phyloP scores from a whole-genome alignment of 2,888 invertebrate species.

The Cacoxenus indagator region DNA sequence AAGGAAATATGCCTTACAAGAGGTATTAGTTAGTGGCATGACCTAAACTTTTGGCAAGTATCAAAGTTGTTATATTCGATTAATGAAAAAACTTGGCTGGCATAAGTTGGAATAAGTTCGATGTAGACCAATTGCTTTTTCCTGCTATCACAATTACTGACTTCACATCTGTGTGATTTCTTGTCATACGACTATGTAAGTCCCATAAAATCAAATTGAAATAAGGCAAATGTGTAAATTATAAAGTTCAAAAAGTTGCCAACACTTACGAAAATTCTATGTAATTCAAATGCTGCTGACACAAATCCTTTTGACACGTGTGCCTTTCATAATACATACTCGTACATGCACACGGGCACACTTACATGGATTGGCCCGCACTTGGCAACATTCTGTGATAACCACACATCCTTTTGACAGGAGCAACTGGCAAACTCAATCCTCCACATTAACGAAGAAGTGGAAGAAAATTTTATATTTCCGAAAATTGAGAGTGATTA shows the following conservation, averaged over 20 bases:
- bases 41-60: no score
- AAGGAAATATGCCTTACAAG: no score
- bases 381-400: constrained; percentile 47
- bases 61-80: no score
- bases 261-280: constrained; percentile 60
- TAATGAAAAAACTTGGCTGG: no score
- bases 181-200: no score
- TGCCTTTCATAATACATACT: constrained; percentile 51
- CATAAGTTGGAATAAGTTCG: no score
- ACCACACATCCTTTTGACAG: constrained; percentile 57
- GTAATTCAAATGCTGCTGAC: not conserved
- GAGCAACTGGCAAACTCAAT: constrained; percentile 22
- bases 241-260: constrained; percentile 52
- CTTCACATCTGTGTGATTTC: no score
- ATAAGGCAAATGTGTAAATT: constrained; percentile 29
- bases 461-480: not conserved
- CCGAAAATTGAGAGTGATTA: constrained; percentile 57
- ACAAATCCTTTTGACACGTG: constrained; percentile 62
- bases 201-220: no score
- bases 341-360: constrained; percentile 1
- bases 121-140: no score
- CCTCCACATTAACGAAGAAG: not conserved
- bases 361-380: not conserved
- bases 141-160: no score
- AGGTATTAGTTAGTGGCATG: no score